Evolutionary conservation across 2,888 invertebrate species (phyloP), one percentile per base, ranked within the genome.

Genomic region (Schizotus pectinicornis): DNA sequence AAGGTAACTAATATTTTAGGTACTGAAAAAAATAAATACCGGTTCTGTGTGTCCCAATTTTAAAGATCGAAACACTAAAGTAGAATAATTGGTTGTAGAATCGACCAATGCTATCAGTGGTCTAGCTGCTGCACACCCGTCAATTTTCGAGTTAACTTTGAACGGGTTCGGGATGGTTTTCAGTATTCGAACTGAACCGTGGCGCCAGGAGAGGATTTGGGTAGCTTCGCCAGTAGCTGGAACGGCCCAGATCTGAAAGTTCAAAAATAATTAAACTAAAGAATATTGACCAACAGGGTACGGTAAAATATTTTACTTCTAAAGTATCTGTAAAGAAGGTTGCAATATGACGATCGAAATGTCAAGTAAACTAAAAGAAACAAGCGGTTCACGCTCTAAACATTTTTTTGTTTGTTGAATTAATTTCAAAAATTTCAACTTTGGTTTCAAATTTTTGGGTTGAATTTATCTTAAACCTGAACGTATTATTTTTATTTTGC

Each of bases 151-250:
- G 67, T 73, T 72, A 3, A 73, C 67, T 48, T 63, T 66, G 55
- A 67, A 72, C 63, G 96, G 95, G 55, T 89, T 88, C 6, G 95
- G 95, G 74, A 98, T 83, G 69, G 98, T 84, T 77, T 92, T 88
- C 64, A 97, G 83, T 52, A 89, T 85, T 58, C 88, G 85, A 45
- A 97, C 93, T 62, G 90, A 88, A 49, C 96, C 95, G 79, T 97
- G 95, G 48, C 95, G 85, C 89, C 96, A 94, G 2, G 97, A 96
- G 58, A 98, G 80, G 22, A 98, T 92, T 80, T 98, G 98, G 59
- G 92, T 90, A 1, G 97, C 98, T 77, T 98, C 97, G 13, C 98
- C 97, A 69, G 88, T 91, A 6, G 92, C 91, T 9, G 90, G 88
- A 61, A 95, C 86, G 50, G 91, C 84, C 94, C 94, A 95, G 39